Evolutionary conservation across 2,888 invertebrate genomes (phyloP), one percentile per base, ranked within the genome.

Genomic region (Acleris sparsana): DNA sequence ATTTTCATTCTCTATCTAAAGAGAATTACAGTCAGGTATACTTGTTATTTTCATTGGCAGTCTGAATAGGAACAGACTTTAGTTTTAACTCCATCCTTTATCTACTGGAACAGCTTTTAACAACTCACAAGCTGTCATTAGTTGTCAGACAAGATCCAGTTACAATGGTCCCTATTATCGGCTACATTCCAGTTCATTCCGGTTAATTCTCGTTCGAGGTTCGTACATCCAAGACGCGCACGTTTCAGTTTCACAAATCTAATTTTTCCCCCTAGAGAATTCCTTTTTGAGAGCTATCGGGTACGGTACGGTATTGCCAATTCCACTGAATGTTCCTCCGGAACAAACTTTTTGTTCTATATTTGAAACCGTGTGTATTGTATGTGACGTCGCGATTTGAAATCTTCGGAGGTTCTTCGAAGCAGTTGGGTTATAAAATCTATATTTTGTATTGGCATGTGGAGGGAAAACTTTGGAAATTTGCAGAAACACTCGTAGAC

Each of bases 181-280:
- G 39, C 20, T 39, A 13, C 22, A 44, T 58, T 33, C 46, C 20
- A 43, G 51, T 51, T 29, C 48, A 43, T 53, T 43, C 52, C 48
- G 18, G 65, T 66, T 66, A 66, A 66, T 62, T 61, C 66, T 13
- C 56, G 16, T 39, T 39, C 25, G 59, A 43, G 18, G 53, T 64
- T 52, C 57, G 46, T 39, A 51, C 48, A 53, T 56, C 59, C 59
- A 66, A 73, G 69, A 70, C 72, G 76, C 73, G 82, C 89, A 88
- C 89, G 88, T 88, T 80, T 84, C 81, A 84, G 85, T 87, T 86
- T 84, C 86, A 78, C 85, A 91, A 90, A 91, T 91, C 88, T 87
- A 89, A 89, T 92, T 90, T 88, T 84, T 85, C 82, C 57, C 80
- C 70, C 69, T 77, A 72, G 73, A 78, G 81, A 83, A 87, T 88